phyloP scores from a whole-genome alignment of 2,888 invertebrate species.

The Xestia xanthographa region DNA sequence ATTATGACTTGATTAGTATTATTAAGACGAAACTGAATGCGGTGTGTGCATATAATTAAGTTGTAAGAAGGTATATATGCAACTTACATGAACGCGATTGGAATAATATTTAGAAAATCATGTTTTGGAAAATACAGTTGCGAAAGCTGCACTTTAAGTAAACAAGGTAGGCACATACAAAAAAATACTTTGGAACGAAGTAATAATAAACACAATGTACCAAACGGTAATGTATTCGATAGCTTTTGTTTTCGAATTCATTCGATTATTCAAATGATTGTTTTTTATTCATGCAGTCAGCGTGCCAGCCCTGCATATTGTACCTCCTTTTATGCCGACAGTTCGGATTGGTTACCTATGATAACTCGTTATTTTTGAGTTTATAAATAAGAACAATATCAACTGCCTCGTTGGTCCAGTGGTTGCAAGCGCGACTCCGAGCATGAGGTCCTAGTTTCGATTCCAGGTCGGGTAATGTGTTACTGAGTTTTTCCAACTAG shows the following conservation, averaged over 20 bases:
- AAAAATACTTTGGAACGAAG: not conserved
- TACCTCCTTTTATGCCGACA: conserved; percentile 69
- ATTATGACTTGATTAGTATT: conserved; percentile 34
- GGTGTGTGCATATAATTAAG: not conserved
- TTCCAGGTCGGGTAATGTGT: not conserved
- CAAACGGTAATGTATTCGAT: not conserved
- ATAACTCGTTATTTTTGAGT: conserved; percentile 67
- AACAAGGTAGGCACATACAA: not conserved
- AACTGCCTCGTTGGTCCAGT: not conserved
- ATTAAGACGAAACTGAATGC: not conserved
- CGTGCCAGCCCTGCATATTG: conserved; percentile 71
- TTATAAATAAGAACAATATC: conserved; percentile 52
- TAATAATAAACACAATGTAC: not conserved
- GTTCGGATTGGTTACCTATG: conserved; percentile 60
- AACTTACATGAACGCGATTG: too few relatives aligned
- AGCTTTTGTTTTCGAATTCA: not conserved
- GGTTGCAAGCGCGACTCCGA: not conserved
- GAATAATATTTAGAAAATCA: not conserved
- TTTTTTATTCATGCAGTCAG: conserved; percentile 10
- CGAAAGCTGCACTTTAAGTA: not conserved
- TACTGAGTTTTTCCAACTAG: not conserved
- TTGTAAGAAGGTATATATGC: not conserved
- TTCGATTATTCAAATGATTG: conserved; percentile 17
- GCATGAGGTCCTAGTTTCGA: not conserved
- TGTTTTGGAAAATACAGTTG: not conserved